Base-by-base conservation (phyloP, 1,140 invertebrate genomes). In the Trialeurodes vaporariorum region DNA sequence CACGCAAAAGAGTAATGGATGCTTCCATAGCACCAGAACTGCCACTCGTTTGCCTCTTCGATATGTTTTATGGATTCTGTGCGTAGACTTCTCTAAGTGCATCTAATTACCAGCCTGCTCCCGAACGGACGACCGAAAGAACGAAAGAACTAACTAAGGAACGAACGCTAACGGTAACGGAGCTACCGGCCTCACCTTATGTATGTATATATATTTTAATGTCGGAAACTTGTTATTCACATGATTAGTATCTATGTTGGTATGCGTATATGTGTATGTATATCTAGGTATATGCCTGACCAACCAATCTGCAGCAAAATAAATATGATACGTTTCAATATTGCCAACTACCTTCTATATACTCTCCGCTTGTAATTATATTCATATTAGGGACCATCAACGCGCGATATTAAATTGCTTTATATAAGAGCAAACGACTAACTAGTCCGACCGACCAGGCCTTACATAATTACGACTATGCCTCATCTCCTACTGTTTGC, bases 131-230 rank as follows among this genome's bases (percentile, higher is more conserved):
- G n/a, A n/a, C n/a, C n/a, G n/a, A n/a, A n/a, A n/a, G n/a, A n/a
- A n/a, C n/a, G n/a, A n/a, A n/a, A n/a, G n/a, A n/a, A n/a, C n/a
- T n/a, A n/a, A n/a, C n/a, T n/a, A n/a, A n/a, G n/a, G n/a, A n/a
- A n/a, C n/a, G n/a, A n/a, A n/a, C 34, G 17, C 34, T 49, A 49
- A 49, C 34, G 34, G 34, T 49, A 49, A 17, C 34, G 17, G 34
- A 49, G 34, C 34, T 17, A 49, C 34, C 17, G 5, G 34, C 34
- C 34, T 17, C 34, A 17, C 5, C 34, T 49, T 49, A 49, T n/a
- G n/a, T n/a, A n/a, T n/a, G n/a, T n/a, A n/a, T n/a, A n/a, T 49
- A 49, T 49, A 49, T 49, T 49, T 49, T 49, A 49, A 49, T 49
- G 34, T 17, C 17, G 34, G 34, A 49, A 49, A 49, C 34, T 49